These are phyloP conservation scores for Zaprionus ornatus DNA, from an alignment of 1,140 invertebrate species.

Conservation along the genomic window DNA sequence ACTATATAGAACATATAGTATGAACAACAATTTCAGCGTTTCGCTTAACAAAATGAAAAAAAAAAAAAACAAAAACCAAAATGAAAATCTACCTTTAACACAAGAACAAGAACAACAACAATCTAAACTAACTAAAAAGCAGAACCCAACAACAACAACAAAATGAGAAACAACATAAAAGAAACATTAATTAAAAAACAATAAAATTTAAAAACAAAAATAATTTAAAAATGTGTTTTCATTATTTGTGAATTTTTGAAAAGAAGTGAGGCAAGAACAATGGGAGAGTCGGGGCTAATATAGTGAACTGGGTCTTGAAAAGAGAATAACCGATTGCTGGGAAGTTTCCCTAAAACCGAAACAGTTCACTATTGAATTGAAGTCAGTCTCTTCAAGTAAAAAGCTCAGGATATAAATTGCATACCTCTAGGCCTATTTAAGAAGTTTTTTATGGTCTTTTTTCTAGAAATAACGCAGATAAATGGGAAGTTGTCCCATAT, in stretches of 20 bases:
- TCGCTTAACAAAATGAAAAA: slow-evolving; percentile 54
- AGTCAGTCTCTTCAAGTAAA: no score
- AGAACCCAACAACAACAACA: slow-evolving; percentile 31
- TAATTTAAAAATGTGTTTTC: slow-evolving; percentile 17
- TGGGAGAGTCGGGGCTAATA: not conserved
- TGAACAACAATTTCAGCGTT: slow-evolving; percentile 67
- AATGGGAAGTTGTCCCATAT: no score
- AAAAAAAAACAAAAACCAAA: slow-evolving; percentile 11
- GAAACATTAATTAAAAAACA: slow-evolving; percentile 69
- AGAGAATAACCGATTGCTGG: no score
- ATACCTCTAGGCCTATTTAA: no score
- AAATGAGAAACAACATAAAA: slow-evolving; percentile 61
- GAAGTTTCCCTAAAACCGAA: no score
- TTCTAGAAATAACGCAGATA: no score
- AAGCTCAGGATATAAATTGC: no score
- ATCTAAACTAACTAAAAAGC: slow-evolving; percentile 62
- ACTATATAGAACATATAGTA: slow-evolving; percentile 39
- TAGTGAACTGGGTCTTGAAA: no score
- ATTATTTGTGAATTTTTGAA: not conserved
- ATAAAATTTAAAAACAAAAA: slow-evolving; percentile 79
- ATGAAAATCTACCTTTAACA: slow-evolving; percentile 55
- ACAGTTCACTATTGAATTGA: no score
- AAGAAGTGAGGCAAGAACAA: not conserved
- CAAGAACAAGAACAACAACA: slow-evolving; percentile 26
- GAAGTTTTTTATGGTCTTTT: no score